Conservation (phyloP, 2,113 vertebrate genomes). For the Austrofundulus limnaeus region DNA sequence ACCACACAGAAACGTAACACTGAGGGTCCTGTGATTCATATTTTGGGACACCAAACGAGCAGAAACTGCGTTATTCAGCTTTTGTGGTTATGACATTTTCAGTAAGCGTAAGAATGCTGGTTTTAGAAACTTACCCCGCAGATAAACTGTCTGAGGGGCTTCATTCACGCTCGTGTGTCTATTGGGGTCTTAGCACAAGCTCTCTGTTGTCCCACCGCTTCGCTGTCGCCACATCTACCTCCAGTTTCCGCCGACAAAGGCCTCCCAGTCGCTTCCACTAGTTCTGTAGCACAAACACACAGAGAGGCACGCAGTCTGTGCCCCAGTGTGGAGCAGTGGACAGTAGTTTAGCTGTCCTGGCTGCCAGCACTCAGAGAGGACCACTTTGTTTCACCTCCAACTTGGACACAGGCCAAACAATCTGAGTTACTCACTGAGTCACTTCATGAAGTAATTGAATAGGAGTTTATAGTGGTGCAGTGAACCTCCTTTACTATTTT, state of each 20-base stretch:
- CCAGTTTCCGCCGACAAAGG: slow-evolving; percentile 60
- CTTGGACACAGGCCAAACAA: slow-evolving; percentile 54
- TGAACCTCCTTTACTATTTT: slow-evolving; percentile 19
- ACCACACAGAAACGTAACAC: not conserved
- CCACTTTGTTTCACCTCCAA: slow-evolving; percentile 71
- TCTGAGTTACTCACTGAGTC: slow-evolving; percentile 61
- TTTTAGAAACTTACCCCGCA: slow-evolving; percentile 25
- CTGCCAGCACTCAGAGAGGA: slow-evolving; percentile 60
- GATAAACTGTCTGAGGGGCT: slow-evolving; percentile 28
- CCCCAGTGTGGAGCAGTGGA: slow-evolving; percentile 50
- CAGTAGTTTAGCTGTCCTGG: slow-evolving; percentile 58
- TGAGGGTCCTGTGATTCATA: not conserved
- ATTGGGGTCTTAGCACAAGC: slow-evolving; percentile 36
- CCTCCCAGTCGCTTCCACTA: slow-evolving; percentile 60
- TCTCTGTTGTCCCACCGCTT: slow-evolving; percentile 47
- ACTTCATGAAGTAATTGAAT: slow-evolving; percentile 68
- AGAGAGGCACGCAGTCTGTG: slow-evolving; percentile 27
- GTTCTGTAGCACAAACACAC: slow-evolving; percentile 18
- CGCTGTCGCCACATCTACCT: slow-evolving; percentile 52
- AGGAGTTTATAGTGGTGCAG: slow-evolving; percentile 52
- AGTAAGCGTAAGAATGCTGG: slow-evolving; percentile 25
- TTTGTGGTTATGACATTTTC: slow-evolving; percentile 13
- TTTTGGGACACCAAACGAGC: slow-evolving; percentile 4
- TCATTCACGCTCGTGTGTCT: slow-evolving; percentile 19
- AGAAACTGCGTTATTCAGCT: slow-evolving; percentile 12